Evolutionary conservation across 2,113 vertebrate genomes (phyloP).

Genomic region (Euleptes europaea): DNA sequence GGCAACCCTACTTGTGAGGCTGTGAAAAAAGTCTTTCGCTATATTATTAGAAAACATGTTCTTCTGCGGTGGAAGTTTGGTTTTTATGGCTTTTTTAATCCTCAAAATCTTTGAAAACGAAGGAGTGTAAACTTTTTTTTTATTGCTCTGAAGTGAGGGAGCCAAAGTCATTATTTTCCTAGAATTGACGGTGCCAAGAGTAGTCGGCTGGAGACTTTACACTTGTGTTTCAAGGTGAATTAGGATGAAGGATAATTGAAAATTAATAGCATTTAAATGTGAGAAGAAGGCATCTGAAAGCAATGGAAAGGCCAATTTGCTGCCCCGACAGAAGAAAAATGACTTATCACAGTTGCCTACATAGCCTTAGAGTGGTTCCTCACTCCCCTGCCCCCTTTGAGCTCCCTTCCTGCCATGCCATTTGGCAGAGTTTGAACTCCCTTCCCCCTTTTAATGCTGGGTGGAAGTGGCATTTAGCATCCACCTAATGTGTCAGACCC

Average conservation of each 20-base stretch:
- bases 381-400: constrained; percentile 35
- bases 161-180: constrained; percentile 77
- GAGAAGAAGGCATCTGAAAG: constrained; percentile 56
- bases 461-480: constrained; percentile 67
- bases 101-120: constrained; percentile 70
- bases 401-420: constrained; percentile 50
- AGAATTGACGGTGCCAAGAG: constrained; percentile 70
- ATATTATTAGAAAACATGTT: constrained; percentile 64
- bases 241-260: constrained; percentile 67
- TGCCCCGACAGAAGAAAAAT: constrained; percentile 58
- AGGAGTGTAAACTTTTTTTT: constrained; percentile 74
- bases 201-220: constrained; percentile 67
- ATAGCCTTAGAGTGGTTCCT: constrained; percentile 34
- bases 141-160: constrained; percentile 69
- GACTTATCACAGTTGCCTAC: constrained; percentile 44
- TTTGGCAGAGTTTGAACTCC: constrained; percentile 43
- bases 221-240: constrained; percentile 73
- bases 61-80: constrained; percentile 65
- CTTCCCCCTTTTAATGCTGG: constrained; percentile 42
- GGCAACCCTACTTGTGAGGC: too few species aligned
- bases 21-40: constrained; percentile 51
- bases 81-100: constrained; percentile 76
- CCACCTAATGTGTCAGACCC: constrained; percentile 70
- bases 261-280: constrained; percentile 66
- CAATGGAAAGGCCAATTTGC: constrained; percentile 47